Percentiles rank a stretch among this genome's conserved stretches.
Conservation (phyloP, 2,888 invertebrate genomes). For the Pterobdella sp. region DNA sequence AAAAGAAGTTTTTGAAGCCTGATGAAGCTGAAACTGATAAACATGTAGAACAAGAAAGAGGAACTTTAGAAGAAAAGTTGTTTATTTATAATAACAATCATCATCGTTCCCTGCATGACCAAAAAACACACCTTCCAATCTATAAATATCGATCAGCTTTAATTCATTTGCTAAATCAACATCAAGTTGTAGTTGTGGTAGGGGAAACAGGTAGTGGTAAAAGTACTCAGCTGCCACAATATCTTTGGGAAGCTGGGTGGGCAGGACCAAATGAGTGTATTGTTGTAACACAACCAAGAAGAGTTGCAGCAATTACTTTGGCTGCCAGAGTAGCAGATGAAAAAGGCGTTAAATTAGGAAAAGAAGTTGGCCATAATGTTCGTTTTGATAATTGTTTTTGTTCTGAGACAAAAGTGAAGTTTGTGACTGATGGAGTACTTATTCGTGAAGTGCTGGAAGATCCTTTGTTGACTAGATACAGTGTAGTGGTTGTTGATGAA, state of each 20-base stretch:
- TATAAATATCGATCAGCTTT: conserved; percentile 73
- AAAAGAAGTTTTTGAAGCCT: neutral
- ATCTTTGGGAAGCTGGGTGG: conserved; percentile 80
- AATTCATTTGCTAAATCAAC: conserved; percentile 77
- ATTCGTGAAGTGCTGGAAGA: conserved; percentile 89
- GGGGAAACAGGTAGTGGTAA: conserved; percentile 94
- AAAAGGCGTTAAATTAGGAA: conserved; percentile 67
- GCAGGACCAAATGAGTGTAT: conserved; percentile 64
- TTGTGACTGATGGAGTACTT: conserved; percentile 90
- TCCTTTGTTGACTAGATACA: conserved; percentile 77
- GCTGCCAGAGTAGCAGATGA: conserved; percentile 83
- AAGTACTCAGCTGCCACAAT: conserved; percentile 90
- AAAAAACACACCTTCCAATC: conserved; percentile 77
- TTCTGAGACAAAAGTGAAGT: conserved; percentile 58
- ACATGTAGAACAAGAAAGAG: conserved; percentile 20
- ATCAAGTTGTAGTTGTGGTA: conserved; percentile 68
- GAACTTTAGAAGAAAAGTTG: conserved; percentile 12
- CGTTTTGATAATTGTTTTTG: conserved; percentile 55
- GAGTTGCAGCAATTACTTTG: conserved; percentile 75
- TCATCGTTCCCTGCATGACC: conserved; percentile 72
- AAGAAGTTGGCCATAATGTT: conserved; percentile 76
- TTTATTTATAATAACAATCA: conserved; percentile 67
- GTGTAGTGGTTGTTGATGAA: conserved; percentile 79
- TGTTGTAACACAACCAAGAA: conserved; percentile 82
- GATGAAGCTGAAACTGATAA: neutral